Evolutionary conservation across 23 tunicate species (phyloP).

Genomic region (Diplosoma virens): DNA sequence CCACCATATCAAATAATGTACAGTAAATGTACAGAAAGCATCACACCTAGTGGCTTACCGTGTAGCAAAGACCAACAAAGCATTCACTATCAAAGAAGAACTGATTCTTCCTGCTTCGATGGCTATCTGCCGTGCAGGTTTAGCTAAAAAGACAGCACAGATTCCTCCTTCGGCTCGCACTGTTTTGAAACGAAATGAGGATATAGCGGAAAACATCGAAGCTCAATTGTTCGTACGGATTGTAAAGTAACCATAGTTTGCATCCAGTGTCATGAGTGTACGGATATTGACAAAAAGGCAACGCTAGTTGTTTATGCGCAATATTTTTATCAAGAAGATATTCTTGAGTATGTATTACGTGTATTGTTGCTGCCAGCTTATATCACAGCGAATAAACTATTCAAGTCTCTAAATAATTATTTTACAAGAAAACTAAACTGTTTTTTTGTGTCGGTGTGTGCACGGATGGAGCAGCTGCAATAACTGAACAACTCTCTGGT

Average conservation of each 20-base stretch:
- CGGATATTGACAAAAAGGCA: slow-evolving; percentile 38
- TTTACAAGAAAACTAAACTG: too few relatives aligned
- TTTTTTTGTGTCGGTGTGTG: too few relatives aligned
- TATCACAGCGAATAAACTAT: too few relatives aligned
- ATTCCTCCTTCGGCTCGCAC: slow-evolving; percentile 60
- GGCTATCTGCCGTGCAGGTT: slow-evolving; percentile 21
- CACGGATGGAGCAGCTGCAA: too few relatives aligned
- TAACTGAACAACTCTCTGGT: too few relatives aligned
- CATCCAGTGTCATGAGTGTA: slow-evolving; percentile 51
- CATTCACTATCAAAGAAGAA: slow-evolving; percentile 31
- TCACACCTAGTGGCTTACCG: slow-evolving; percentile 9
- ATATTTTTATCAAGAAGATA: slow-evolving; percentile 34
- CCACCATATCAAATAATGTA: background rate
- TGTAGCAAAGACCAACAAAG: slow-evolving; percentile 26
- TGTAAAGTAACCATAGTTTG: slow-evolving; percentile 13
- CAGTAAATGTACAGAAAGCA: too few relatives aligned
- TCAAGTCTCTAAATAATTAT: too few relatives aligned
- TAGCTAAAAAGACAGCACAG: slow-evolving; percentile 34
- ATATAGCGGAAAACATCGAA: slow-evolving; percentile 34
- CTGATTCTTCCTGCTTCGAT: slow-evolving; percentile 35
- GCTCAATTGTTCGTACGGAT: slow-evolving; percentile 23
- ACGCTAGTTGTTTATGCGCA: slow-evolving; percentile 52
- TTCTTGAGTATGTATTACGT: slow-evolving; percentile 46
- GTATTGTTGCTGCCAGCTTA: slow-evolving; percentile 31
- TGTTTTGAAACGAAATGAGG: slow-evolving; percentile 43